Conservation (phyloP, 2,113 vertebrate species). For the Numenius arquata region DNA sequence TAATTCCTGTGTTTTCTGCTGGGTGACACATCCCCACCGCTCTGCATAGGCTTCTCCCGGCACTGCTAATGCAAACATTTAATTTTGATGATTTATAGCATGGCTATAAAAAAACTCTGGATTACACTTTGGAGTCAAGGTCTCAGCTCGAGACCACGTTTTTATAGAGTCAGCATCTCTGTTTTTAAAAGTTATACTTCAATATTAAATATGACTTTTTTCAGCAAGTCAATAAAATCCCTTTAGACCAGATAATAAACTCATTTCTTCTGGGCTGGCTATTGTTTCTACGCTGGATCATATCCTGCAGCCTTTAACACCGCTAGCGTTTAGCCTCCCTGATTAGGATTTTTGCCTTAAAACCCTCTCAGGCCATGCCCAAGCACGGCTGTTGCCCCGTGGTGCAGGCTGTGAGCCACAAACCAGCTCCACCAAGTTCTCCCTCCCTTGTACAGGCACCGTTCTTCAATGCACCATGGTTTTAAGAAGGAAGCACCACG, state of each 20-base stretch:
- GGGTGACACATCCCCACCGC: neutral
- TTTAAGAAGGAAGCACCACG: neutral
- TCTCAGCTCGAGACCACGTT: constrained; percentile 50
- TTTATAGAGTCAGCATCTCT: constrained; percentile 65
- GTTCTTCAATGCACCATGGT: fast-evolving
- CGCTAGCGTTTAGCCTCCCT: neutral
- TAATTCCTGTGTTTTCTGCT: neutral
- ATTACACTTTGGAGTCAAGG: constrained; percentile 59
- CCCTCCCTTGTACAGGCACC: neutral
- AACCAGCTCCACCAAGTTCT: neutral
- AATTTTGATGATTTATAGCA: constrained; percentile 68
- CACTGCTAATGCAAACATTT: constrained; percentile 46
- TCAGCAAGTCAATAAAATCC: constrained; percentile 41
- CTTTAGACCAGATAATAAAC: constrained; percentile 48
- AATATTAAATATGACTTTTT: constrained; percentile 50
- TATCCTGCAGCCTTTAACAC: neutral
- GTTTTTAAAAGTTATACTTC: constrained; percentile 58
- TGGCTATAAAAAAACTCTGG: constrained; percentile 26
- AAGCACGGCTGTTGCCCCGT: fast-evolving
- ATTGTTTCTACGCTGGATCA: neutral
- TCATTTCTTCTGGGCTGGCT: constrained; percentile 20
- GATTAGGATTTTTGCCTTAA: neutral
- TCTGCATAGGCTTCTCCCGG: neutral
- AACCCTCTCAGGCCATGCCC: neutral
- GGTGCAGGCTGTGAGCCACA: neutral